phyloP scores from a whole-genome alignment of 2,797 vertebrate genomes.

The Vultur gryphus region DNA sequence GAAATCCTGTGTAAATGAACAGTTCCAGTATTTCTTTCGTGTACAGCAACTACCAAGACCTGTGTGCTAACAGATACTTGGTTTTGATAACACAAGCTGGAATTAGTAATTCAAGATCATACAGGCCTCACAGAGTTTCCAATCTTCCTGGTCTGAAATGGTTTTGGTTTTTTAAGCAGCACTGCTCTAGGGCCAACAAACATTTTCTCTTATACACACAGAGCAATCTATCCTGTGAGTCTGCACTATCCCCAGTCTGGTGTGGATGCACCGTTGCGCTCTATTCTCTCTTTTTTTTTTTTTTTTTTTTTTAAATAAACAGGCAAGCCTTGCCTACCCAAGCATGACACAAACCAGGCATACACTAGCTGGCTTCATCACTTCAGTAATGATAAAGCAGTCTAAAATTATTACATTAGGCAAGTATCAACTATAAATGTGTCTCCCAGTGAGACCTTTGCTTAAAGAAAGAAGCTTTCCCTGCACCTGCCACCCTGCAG shows the following conservation, averaged over 20 bases:
- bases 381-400: neutral
- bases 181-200: neutral
- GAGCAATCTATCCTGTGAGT: neutral
- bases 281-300: accelerated
- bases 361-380: neutral
- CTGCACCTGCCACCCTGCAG: neutral
- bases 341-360: constrained; percentile 19
- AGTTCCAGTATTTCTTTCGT: accelerated
- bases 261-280: neutral
- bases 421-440: neutral
- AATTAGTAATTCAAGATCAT: neutral
- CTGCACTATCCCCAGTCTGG: accelerated
- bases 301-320: neutral
- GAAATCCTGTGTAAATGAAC: accelerated
- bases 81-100: neutral
- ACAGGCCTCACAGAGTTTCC: neutral
- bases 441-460: neutral
- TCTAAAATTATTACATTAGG: neutral
- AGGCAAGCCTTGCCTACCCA: neutral
- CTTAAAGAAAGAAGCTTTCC: neutral
- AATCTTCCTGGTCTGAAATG: accelerated
- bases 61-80: neutral
- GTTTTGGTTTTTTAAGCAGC: neutral
- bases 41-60: neutral
- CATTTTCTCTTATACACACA: accelerated